A percentile compares a stretch with the other conserved stretches of the same genome.
These are phyloP conservation scores for Archivesica marissinica DNA, from an alignment of 1,140 invertebrate genomes.

Conservation along the genomic window DNA sequence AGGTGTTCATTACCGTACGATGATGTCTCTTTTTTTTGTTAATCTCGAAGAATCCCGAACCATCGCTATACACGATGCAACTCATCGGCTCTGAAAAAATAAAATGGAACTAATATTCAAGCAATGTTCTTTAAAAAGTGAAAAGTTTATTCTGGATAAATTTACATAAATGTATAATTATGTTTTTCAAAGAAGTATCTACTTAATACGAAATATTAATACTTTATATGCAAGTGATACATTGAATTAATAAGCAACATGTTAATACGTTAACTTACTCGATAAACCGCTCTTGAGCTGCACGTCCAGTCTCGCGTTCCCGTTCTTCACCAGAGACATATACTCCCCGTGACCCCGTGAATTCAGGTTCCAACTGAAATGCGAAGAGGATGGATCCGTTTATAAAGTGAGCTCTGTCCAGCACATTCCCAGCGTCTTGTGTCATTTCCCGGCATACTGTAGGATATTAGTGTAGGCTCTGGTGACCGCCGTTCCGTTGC, in stretches of 20 bases:
- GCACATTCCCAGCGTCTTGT: constrained; percentile 2
- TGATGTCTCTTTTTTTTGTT: constrained; percentile 27
- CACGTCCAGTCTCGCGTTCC: constrained; percentile 23
- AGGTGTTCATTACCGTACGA: constrained; percentile 46
- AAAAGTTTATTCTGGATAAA: neutral
- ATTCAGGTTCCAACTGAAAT: constrained; percentile 39
- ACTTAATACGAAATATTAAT: no score
- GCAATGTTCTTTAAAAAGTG: neutral
- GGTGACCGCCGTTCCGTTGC: constrained; percentile 14
- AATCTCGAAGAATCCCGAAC: constrained; percentile 21
- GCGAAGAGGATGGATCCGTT: constrained; percentile 8
- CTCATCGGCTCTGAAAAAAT: constrained; percentile 28
- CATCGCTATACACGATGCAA: constrained; percentile 40
- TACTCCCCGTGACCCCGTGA: constrained; percentile 2
- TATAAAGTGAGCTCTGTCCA: constrained; percentile 42
- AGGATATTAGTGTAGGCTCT: constrained; percentile 40
- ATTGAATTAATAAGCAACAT: neutral
- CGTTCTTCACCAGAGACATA: constrained; percentile 39
- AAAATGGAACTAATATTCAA: neutral
- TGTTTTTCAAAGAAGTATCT: no score
- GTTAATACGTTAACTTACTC: neutral
- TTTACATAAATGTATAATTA: no score
- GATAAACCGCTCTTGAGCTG: constrained; percentile 21
- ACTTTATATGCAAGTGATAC: neutral
- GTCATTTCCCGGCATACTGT: constrained; percentile 5